A percentile compares a stretch with the other conserved stretches of the same genome.
phyloP scores from a whole-genome alignment of 2,113 vertebrate genomes.

The Callithrix jacchus region DNA sequence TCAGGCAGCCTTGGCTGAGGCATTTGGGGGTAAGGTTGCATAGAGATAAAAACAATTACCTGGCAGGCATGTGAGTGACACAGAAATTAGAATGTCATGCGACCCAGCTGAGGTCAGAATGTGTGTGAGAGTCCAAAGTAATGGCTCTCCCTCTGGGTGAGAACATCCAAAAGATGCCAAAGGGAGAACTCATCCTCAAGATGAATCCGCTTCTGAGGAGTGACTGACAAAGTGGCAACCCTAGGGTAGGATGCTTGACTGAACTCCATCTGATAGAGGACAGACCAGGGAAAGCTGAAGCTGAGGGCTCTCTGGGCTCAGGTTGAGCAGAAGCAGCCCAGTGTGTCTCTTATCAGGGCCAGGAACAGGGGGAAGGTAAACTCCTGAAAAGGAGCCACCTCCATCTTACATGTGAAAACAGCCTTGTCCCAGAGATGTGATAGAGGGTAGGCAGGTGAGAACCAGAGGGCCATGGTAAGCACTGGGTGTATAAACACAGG shows the following conservation, averaged over 20 bases:
- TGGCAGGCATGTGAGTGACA: neutral
- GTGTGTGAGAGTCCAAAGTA: neutral
- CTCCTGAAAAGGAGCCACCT: neutral
- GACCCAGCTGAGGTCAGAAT: neutral
- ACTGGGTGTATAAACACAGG: neutral
- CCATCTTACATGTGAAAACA: neutral
- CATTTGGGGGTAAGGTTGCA: neutral
- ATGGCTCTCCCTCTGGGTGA: neutral
- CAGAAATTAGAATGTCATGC: neutral
- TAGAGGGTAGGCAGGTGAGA: neutral
- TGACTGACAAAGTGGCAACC: neutral
- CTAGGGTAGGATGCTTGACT: neutral
- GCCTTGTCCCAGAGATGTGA: neutral
- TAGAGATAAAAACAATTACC: neutral
- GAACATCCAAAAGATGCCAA: neutral
- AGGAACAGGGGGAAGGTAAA: neutral
- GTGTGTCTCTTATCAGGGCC: neutral
- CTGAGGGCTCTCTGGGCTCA: neutral
- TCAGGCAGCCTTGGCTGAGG: neutral
- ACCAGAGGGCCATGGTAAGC: neutral
- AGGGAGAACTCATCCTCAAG: neutral
- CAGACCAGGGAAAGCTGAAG: neutral
- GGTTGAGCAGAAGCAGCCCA: neutral
- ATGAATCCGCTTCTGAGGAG: neutral
- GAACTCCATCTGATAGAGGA: neutral